Evolutionary conservation across 2,888 invertebrate genomes (phyloP).

Genomic region (Eupithecia subumbrata): DNA sequence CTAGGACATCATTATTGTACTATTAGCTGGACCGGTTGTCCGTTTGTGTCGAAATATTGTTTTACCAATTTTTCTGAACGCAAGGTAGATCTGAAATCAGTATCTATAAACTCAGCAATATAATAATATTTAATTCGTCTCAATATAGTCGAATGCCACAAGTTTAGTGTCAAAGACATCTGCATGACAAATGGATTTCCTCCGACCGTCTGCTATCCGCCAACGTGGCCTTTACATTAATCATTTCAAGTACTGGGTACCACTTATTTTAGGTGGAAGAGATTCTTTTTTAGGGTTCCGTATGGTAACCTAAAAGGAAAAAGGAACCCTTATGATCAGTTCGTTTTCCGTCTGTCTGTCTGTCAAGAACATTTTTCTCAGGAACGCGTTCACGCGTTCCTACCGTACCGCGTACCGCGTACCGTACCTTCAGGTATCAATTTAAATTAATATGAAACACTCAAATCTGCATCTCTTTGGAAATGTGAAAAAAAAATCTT

Average conservation of each 20-base stretch:
- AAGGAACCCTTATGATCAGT: not conserved
- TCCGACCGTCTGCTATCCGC: conserved; percentile 47
- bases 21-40: not conserved
- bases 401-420: no score
- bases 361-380: no score
- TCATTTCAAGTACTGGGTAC: conserved; percentile 43
- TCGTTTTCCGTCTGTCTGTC: not conserved
- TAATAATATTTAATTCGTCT: conserved; percentile 27
- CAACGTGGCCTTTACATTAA: conserved; percentile 45
- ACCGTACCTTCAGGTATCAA: no score
- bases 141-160: conserved; percentile 38
- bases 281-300: not conserved
- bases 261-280: not conserved
- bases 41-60: not conserved
- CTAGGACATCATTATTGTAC: not conserved
- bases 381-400: no score
- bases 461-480: no score
- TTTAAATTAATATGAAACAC: no score
- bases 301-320: not conserved
- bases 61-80: not conserved
- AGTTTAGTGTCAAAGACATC: conserved; percentile 45
- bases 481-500: not conserved
- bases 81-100: not conserved
- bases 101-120: not conserved
- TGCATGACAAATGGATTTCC: conserved; percentile 53